phyloP scores from a whole-genome alignment of 30 jellyfish, hydroid and myxozoan species.

The Hydractinia symbiolongicarpus region DNA sequence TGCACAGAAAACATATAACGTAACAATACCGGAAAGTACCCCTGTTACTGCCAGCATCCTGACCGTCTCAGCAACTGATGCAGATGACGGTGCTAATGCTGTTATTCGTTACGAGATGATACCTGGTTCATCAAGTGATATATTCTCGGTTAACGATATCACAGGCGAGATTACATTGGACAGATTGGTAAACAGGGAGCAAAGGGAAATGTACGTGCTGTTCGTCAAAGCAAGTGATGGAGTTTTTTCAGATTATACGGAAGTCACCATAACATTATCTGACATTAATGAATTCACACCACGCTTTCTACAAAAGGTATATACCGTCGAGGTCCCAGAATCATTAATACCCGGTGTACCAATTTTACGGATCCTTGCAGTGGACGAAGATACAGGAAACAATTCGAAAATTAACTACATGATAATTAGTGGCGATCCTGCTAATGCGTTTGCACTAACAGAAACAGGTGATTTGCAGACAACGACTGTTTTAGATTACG shows the following conservation, averaged over 20 bases:
- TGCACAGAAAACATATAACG: conserved; percentile 36
- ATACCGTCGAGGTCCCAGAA: conserved; percentile 58
- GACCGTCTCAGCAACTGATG: conserved; percentile 64
- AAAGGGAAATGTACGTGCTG: conserved; percentile 50
- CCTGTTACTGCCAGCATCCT: conserved; percentile 50
- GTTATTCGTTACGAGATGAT: conserved; percentile 47
- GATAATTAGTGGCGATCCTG: conserved; percentile 58
- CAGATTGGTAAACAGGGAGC: conserved; percentile 54
- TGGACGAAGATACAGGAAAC: conserved; percentile 69
- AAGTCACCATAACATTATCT: conserved; percentile 40
- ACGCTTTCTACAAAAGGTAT: conserved; percentile 38
- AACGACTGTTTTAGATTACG: conserved; percentile 43
- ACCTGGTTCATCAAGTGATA: conserved; percentile 63
- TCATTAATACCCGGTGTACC: conserved; percentile 57
- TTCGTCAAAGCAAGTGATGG: conserved; percentile 60
- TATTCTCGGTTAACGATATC: conserved; percentile 41
- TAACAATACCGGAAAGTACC: conserved; percentile 57
- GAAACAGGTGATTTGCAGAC: conserved; percentile 58
- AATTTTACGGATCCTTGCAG: conserved; percentile 40
- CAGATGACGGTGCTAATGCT: conserved; percentile 63
- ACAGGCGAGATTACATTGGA: conserved; percentile 66
- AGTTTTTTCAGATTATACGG: conserved; percentile 33
- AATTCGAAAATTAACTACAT: conserved; percentile 54
- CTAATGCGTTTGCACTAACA: conserved; percentile 46
- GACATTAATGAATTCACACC: conserved; percentile 83